Percentiles rank a stretch among this genome's conserved stretches.
Conservation (phyloP, 2,888 invertebrate genomes). For the Ernsta delagoae region DNA sequence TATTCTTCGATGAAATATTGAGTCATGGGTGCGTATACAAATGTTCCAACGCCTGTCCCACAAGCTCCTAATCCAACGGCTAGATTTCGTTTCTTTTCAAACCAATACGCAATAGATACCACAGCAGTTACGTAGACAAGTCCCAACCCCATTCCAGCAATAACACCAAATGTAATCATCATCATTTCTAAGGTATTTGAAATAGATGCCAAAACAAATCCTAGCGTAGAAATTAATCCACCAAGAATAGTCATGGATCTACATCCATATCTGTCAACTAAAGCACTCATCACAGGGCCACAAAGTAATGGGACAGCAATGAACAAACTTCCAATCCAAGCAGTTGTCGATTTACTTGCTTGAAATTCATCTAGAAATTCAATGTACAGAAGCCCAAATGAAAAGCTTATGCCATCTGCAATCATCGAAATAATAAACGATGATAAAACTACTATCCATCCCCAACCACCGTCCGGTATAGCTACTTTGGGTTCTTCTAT, state of each 20-base stretch:
- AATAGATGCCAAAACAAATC: slow-evolving; percentile 90
- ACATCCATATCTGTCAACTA: slow-evolving; percentile 95
- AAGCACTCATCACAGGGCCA: slow-evolving; percentile 93
- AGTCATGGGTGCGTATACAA: slow-evolving; percentile 94
- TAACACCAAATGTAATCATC: slow-evolving; percentile 93
- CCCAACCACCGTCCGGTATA: slow-evolving; percentile 94
- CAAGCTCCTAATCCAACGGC: slow-evolving; percentile 95
- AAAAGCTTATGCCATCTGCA: slow-evolving; percentile 96
- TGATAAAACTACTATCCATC: slow-evolving; percentile 95
- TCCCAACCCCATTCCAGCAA: slow-evolving; percentile 93
- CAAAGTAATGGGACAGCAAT: slow-evolving; percentile 94
- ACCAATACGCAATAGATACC: slow-evolving; percentile 96
- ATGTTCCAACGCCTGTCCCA: slow-evolving; percentile 95
- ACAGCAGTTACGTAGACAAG: slow-evolving; percentile 95
- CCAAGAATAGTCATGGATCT: slow-evolving; percentile 90
- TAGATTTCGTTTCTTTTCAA: slow-evolving; percentile 93
- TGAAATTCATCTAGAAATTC: slow-evolving; percentile 92
- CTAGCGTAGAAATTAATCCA: slow-evolving; percentile 89
- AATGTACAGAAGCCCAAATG: slow-evolving; percentile 95
- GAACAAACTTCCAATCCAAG: slow-evolving; percentile 95
- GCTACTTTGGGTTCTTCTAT: slow-evolving; percentile 69
- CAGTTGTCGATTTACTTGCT: slow-evolving; percentile 93
- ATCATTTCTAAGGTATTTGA: slow-evolving; percentile 90
- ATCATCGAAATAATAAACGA: slow-evolving; percentile 95
- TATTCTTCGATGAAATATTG: slow-evolving; percentile 90